A percentile compares a stretch with the other conserved stretches of the same genome.
These are phyloP conservation scores for Actias luna DNA, from an alignment of 2,888 invertebrate genomes.

Conservation along the genomic window DNA sequence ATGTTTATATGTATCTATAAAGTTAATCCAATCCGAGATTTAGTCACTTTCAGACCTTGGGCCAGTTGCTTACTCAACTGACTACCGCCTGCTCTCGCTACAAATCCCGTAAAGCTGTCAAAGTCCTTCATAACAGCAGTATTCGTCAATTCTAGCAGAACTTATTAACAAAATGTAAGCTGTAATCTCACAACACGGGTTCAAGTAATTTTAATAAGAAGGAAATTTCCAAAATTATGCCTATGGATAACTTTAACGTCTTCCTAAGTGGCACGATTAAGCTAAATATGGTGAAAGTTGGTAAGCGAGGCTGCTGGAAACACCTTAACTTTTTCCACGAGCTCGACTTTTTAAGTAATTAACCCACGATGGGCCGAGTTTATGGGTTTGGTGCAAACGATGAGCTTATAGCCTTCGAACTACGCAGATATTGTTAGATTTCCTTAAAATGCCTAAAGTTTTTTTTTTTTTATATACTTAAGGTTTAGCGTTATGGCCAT, in stretches of 20 bases:
- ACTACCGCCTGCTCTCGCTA: no score
- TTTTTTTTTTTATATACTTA: no score
- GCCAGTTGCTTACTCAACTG: no score
- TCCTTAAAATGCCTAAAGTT: no score
- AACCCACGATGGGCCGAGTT: slow-evolving; percentile 6
- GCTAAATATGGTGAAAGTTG: slow-evolving; percentile 19
- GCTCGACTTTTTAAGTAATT: slow-evolving; percentile 18
- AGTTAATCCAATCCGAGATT: no score
- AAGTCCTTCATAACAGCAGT: no score
- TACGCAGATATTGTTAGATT: background rate
- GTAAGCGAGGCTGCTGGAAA: slow-evolving; percentile 13
- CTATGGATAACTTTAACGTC: slow-evolving; percentile 18
- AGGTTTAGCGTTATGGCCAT: no score
- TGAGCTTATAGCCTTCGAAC: background rate
- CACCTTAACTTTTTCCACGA: slow-evolving; percentile 18
- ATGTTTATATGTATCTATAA: no score
- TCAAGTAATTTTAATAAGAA: slow-evolving; percentile 4
- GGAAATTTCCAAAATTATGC: slow-evolving; percentile 6
- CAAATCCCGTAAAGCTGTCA: no score
- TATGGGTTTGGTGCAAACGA: background rate
- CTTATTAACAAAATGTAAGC: no score
- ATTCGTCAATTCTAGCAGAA: no score
- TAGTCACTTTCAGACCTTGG: no score
- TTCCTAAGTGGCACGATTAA: slow-evolving; percentile 15
- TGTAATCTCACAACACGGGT: background rate